phyloP scores from a whole-genome alignment of 1,140 invertebrate genomes.

The Samia ricini region DNA sequence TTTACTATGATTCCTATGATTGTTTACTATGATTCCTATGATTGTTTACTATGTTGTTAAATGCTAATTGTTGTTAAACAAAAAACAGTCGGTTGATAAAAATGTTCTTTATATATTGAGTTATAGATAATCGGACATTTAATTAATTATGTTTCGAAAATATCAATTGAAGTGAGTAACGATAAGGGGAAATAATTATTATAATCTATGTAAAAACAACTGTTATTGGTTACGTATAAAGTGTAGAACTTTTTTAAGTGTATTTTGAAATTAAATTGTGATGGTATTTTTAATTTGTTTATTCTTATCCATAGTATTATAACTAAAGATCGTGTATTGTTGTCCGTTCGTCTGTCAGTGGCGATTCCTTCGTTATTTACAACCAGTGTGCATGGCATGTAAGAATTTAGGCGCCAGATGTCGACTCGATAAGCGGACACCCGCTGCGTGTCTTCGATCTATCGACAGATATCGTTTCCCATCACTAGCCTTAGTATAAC shows the following conservation, averaged over 20 bases:
- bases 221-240: too few species aligned
- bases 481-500: constrained; percentile 18
- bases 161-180: too few species aligned
- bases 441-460: constrained; percentile 39
- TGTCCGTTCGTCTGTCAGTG: constrained; percentile 29
- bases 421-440: constrained; percentile 38
- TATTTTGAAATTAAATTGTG: not conserved
- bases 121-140: too few species aligned
- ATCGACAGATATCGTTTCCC: constrained; percentile 37
- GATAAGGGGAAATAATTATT: too few species aligned
- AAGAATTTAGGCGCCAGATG: constrained; percentile 72
- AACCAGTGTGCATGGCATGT: constrained; percentile 36
- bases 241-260: not conserved
- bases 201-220: too few species aligned
- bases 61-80: too few species aligned
- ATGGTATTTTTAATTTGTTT: not conserved
- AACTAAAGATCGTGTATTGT: not conserved
- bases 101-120: too few species aligned
- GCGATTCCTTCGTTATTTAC: constrained; percentile 30
- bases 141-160: too few species aligned
- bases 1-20: too few species aligned
- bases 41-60: too few species aligned
- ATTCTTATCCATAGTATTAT: not conserved
- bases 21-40: too few species aligned
- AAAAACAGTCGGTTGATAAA: too few species aligned